Percentiles rank a stretch among this genome's conserved stretches.
These are phyloP conservation scores for Nymphalis c-album DNA, from an alignment of 2,888 invertebrate species.

Conservation along the genomic window DNA sequence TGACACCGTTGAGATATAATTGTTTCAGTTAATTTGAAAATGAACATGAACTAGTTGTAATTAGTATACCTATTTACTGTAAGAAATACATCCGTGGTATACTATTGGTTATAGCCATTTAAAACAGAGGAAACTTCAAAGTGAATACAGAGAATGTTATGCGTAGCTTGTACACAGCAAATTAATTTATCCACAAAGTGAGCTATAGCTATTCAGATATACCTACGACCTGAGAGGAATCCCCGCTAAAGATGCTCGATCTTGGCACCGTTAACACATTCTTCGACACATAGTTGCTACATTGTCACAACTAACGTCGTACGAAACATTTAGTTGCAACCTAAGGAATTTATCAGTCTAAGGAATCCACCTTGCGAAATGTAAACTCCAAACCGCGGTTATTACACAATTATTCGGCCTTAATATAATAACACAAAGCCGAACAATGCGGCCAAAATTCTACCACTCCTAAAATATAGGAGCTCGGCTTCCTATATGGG, in stretches of 20 bases:
- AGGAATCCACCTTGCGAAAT: conserved; percentile 67
- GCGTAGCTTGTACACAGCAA: conserved; percentile 28
- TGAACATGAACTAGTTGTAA: neutral
- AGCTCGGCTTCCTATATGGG: conserved; percentile 63
- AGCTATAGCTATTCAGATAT: conserved; percentile 26
- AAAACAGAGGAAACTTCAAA: conserved; percentile 8
- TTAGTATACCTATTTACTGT: neutral
- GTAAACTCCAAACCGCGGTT: conserved; percentile 50
- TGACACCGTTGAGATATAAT: neutral
- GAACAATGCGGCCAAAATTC: conserved; percentile 57
- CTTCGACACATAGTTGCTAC: conserved; percentile 78
- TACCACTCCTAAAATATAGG: conserved; percentile 61
- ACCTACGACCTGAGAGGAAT: conserved; percentile 45
- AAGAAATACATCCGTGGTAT: neutral
- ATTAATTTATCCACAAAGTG: conserved; percentile 40
- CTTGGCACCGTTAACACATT: conserved; percentile 79
- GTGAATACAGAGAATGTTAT: conserved; percentile 27
- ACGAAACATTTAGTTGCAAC: conserved; percentile 63
- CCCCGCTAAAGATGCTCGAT: conserved; percentile 70
- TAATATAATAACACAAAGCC: conserved; percentile 62
- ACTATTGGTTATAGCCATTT: neutral
- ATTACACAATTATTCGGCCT: conserved; percentile 66
- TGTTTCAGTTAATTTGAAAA: neutral
- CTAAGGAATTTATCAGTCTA: conserved; percentile 67
- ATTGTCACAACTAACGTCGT: conserved; percentile 71